phyloP scores from a whole-genome alignment of 1,140 invertebrate species.

The Drosophila repletoides region DNA sequence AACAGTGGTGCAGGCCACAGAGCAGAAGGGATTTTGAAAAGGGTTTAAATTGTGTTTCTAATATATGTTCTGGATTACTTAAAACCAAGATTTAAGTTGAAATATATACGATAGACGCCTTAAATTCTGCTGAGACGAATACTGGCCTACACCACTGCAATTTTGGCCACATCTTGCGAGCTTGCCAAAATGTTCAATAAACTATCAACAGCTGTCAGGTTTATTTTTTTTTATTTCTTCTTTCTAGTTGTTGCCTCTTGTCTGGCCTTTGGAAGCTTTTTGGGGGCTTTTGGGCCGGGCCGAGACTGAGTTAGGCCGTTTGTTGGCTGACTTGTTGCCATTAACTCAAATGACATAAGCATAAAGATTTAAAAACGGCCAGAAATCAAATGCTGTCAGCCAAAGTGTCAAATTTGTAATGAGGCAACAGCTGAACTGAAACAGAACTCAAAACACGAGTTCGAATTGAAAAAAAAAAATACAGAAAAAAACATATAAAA shows the following conservation, averaged over 20 bases:
- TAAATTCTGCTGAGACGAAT: too few species aligned
- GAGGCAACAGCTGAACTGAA: slow-evolving; percentile 46
- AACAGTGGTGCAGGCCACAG: too few species aligned
- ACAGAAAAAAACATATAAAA: not conserved
- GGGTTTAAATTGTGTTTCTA: too few species aligned
- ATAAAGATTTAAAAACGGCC: slow-evolving; percentile 63
- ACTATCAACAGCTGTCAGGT: slow-evolving; percentile 53
- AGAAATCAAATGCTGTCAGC: slow-evolving; percentile 68
- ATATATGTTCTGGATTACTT: too few species aligned
- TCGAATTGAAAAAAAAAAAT: not conserved
- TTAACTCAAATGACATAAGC: slow-evolving; percentile 79
- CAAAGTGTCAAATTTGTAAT: slow-evolving; percentile 79
- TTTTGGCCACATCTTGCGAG: not conserved
- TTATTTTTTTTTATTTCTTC: not conserved
- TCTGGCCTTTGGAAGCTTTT: slow-evolving; percentile 22
- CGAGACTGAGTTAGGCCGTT: not conserved
- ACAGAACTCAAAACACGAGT: too few species aligned
- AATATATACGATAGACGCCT: too few species aligned
- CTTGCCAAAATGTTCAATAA: slow-evolving; percentile 30
- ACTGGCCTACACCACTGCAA: too few species aligned
- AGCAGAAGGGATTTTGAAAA: too few species aligned
- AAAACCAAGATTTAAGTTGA: too few species aligned
- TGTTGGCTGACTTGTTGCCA: slow-evolving; percentile 49
- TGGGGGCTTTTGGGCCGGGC: slow-evolving; percentile 8
- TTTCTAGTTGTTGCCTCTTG: slow-evolving; percentile 8